These are phyloP conservation scores for Chymomyza amoena DNA, from an alignment of 2,888 invertebrate species.

Conservation along the genomic window DNA sequence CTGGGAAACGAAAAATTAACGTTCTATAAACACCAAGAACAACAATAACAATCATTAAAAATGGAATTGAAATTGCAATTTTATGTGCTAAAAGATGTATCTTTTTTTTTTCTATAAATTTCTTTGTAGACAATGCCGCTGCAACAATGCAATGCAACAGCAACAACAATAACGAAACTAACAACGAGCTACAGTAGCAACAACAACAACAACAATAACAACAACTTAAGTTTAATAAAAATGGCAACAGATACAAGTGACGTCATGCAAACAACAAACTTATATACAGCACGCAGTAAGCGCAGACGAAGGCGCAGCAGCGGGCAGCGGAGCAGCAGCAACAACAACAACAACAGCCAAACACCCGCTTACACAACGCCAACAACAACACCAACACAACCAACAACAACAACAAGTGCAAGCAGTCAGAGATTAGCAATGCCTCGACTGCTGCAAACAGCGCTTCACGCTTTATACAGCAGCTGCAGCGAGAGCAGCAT, in stretches of 20 bases:
- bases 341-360: slow-evolving; percentile 25
- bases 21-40: neutral
- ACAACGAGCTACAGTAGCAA: slow-evolving; percentile 36
- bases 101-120: neutral
- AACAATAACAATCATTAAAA: neutral
- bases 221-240: slow-evolving; percentile 3
- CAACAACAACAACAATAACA: slow-evolving; percentile 20
- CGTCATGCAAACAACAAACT: slow-evolving; percentile 14
- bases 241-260: slow-evolving; percentile 1
- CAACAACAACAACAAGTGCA: slow-evolving; percentile 22
- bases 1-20: slow-evolving; percentile 5
- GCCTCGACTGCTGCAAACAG: slow-evolving; percentile 4
- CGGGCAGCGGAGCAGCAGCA: neutral
- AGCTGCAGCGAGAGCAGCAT: slow-evolving; percentile 13
- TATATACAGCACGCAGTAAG: slow-evolving; percentile 21
- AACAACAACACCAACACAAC: slow-evolving; percentile 8
- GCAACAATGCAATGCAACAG: slow-evolving; percentile 26
- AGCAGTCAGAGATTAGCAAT: neutral
- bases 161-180: slow-evolving; percentile 30
- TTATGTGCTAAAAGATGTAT: neutral
- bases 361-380: slow-evolving; percentile 14
- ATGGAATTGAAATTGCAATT: neutral
- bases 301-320: neutral
- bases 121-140: slow-evolving; percentile 44
- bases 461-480: slow-evolving; percentile 16